Percentiles rank a stretch among this genome's conserved stretches.
phyloP scores from a whole-genome alignment of 2,888 invertebrate genomes.

The Polydrusus cervinus region DNA sequence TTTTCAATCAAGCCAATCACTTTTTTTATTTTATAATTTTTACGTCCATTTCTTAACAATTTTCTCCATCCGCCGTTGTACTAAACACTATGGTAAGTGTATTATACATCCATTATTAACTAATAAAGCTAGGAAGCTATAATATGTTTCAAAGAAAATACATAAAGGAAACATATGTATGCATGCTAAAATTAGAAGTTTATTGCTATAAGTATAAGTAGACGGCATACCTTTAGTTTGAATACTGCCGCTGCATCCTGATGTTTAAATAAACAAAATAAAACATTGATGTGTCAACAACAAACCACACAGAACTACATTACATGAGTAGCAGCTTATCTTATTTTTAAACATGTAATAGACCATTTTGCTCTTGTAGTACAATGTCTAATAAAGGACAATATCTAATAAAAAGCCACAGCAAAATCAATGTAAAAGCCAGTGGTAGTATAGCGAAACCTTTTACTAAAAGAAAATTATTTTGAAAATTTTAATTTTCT shows the following conservation, averaged over 20 bases:
- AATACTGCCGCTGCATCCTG: constrained; percentile 11
- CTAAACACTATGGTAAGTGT: no score
- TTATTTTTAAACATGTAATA: constrained; percentile 13
- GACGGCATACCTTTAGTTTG: constrained; percentile 40
- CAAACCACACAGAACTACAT: constrained; percentile 19
- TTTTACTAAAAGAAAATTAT: no score
- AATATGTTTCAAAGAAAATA: constrained; percentile 40
- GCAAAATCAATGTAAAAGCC: constrained; percentile 6
- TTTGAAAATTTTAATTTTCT: no score
- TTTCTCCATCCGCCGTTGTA: no score
- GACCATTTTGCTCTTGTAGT: constrained; percentile 17
- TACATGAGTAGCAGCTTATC: constrained; percentile 6
- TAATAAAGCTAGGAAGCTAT: constrained; percentile 37
- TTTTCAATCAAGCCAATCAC: no score
- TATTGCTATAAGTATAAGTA: constrained; percentile 41
- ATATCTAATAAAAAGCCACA: constrained; percentile 17
- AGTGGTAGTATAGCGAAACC: neutral
- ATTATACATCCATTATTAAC: neutral
- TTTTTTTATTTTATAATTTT: no score
- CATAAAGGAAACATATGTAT: constrained; percentile 45
- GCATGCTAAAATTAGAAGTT: constrained; percentile 44
- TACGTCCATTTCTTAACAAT: no score
- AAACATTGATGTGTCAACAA: constrained; percentile 12
- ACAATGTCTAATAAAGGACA: constrained; percentile 22
- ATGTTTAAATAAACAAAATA: constrained; percentile 14